phyloP scores from a whole-genome alignment of 2,797 vertebrate species.

The Cetoscarus ocellatus region DNA sequence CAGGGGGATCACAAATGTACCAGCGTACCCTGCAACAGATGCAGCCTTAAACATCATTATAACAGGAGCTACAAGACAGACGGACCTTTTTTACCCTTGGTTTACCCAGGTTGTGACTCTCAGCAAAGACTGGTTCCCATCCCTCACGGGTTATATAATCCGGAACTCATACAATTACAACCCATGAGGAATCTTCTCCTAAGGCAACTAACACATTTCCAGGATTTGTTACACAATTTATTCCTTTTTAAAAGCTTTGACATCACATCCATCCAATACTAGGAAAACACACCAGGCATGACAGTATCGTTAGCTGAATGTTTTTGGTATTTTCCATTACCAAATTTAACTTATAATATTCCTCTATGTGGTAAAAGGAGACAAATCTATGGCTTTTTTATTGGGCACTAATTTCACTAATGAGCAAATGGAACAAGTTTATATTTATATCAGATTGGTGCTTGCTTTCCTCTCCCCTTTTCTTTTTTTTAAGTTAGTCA shows the following conservation, averaged over 20 bases:
- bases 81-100: slow-evolving; percentile 87
- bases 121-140: slow-evolving; percentile 82
- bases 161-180: slow-evolving; percentile 74
- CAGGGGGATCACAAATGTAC: slow-evolving; percentile 75
- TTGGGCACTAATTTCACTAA: background rate
- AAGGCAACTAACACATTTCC: background rate
- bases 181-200: slow-evolving; percentile 40
- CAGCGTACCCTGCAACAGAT: slow-evolving; percentile 83
- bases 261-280: too few species aligned
- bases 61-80: slow-evolving; percentile 78
- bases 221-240: background rate
- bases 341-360: too few species aligned
- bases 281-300: too few species aligned
- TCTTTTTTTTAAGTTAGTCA: slow-evolving; percentile 6
- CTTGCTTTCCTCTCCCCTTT: background rate
- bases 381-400: too few species aligned
- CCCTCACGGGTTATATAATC: slow-evolving; percentile 67
- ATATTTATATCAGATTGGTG: background rate
- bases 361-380: too few species aligned
- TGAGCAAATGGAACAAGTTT: background rate
- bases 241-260: too few species aligned
- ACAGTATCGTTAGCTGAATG: too few species aligned
- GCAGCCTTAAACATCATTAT: slow-evolving; percentile 87
- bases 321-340: too few species aligned
- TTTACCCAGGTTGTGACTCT: slow-evolving; percentile 65